Evolutionary conservation across 2,888 invertebrate species (phyloP).

Genomic region (Noctua comes): DNA sequence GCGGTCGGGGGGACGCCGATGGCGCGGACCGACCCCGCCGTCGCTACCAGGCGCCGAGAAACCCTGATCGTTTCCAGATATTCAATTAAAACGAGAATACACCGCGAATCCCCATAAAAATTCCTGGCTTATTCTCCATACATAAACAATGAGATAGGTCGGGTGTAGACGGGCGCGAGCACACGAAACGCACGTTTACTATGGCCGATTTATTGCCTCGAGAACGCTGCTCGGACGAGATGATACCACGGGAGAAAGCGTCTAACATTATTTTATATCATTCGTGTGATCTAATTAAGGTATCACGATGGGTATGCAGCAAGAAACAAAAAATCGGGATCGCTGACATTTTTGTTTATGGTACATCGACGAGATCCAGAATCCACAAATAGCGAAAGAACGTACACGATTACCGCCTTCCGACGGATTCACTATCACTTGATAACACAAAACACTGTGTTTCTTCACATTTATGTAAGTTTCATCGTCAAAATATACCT

Average conservation of each 20-base stretch:
- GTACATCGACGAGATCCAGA: slow-evolving; percentile 90
- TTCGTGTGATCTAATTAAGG: slow-evolving; percentile 89
- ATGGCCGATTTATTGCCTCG: slow-evolving; percentile 86
- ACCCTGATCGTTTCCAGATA: slow-evolving; percentile 77
- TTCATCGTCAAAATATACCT: slow-evolving; percentile 87
- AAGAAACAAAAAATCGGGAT: slow-evolving; percentile 91
- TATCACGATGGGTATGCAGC: slow-evolving; percentile 88
- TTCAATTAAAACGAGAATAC: slow-evolving; percentile 82
- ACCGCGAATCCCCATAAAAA: slow-evolving; percentile 85
- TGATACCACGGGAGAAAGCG: slow-evolving; percentile 82
- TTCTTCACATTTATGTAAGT: slow-evolving; percentile 89
- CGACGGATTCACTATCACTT: slow-evolving; percentile 89
- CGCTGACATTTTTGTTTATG: slow-evolving; percentile 91
- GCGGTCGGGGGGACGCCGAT: slow-evolving; percentile 78
- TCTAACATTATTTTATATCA: slow-evolving; percentile 88
- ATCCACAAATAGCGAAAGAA: slow-evolving; percentile 90
- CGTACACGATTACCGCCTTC: slow-evolving; percentile 90
- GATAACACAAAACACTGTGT: slow-evolving; percentile 88
- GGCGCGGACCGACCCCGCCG: slow-evolving; percentile 74
- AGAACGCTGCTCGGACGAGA: slow-evolving; percentile 77
- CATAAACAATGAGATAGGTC: slow-evolving; percentile 90
- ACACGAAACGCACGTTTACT: slow-evolving; percentile 89
- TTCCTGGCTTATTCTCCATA: slow-evolving; percentile 89
- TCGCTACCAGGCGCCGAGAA: slow-evolving; percentile 71
- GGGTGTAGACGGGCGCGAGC: slow-evolving; percentile 88